These are phyloP conservation scores for Blennius ocellaris DNA, from an alignment of 2,113 vertebrate species.

Conservation along the genomic window DNA sequence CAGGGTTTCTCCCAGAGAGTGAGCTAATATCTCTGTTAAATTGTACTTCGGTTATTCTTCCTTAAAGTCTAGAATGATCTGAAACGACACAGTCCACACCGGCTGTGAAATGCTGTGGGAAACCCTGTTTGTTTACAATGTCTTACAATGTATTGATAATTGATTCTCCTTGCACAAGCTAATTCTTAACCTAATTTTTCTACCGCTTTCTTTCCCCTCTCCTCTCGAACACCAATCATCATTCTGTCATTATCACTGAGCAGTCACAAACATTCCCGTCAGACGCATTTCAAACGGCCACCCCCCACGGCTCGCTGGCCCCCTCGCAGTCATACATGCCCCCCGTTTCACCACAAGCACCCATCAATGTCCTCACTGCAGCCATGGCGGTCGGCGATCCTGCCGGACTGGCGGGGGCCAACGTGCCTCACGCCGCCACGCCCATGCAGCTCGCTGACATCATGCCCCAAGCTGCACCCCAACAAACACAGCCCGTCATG, in stretches of 20 bases:
- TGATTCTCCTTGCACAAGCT: slow-evolving; percentile 73
- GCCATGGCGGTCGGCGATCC: slow-evolving; percentile 76
- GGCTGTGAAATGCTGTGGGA: slow-evolving; percentile 49
- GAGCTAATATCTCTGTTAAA: not conserved
- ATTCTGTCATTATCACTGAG: slow-evolving; percentile 63
- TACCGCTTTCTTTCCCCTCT: slow-evolving; percentile 64
- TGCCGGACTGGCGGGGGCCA: slow-evolving; percentile 64
- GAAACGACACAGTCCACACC: not conserved
- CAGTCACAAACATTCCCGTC: slow-evolving; percentile 78
- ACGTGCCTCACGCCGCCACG: slow-evolving; percentile 66
- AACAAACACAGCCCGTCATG: slow-evolving; percentile 72
- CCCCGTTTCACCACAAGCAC: slow-evolving; percentile 76
- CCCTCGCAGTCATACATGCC: slow-evolving; percentile 78
- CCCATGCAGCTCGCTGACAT: slow-evolving; percentile 76
- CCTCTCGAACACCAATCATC: slow-evolving; percentile 62
- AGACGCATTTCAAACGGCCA: slow-evolving; percentile 77
- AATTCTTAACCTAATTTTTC: slow-evolving; percentile 76
- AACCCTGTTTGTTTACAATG: slow-evolving; percentile 55
- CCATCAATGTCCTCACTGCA: slow-evolving; percentile 71
- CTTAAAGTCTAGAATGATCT: slow-evolving; percentile 2
- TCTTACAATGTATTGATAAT: slow-evolving; percentile 63
- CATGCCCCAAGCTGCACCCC: slow-evolving; percentile 74
- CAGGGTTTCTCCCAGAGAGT: slow-evolving; percentile 53
- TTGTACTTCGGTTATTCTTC: not conserved
- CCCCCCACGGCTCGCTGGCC: slow-evolving; percentile 68